Base-by-base conservation (phyloP, 2,113 vertebrate genomes). In the Formicarius rufipectus region DNA sequence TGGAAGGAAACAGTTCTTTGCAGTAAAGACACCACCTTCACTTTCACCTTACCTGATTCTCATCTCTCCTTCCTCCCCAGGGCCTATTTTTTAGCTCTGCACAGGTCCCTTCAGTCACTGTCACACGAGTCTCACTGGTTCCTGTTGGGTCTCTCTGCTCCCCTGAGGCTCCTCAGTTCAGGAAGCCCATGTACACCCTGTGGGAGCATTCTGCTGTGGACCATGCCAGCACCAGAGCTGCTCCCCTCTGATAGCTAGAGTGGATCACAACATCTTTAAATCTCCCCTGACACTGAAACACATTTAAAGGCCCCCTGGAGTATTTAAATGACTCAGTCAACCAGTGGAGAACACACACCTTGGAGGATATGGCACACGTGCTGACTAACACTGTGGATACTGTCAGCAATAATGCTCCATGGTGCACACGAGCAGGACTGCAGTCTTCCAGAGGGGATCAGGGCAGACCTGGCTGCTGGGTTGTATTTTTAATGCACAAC, bases 401-500 rank as follows among this genome's bases (percentile, higher is more conserved):
- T 78, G 72, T 19, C 75, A 59, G 50, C 10, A 53, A 37, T 37
- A 71, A 77, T 27, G 31, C 68, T 94, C 49, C 62, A 20, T 0
- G 0, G 45, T 14, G 20, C 7, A 6, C 44, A 28, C 0, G 1
- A 82, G 42, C 37, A 5, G 12, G 40, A 84, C 55, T 93, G 82
- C 55, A 96, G 82, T 21, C 40, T 93, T 87, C 67, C 72, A 49
- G 42, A 88, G 39, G 55, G 59, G 39, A 50, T 67, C 72, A 80
- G 9, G 7, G 59, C 45, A 71, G 35, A 20, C 39, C 35, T 69
- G 60, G 50, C 37, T 88, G 37, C 50, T 66, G 37, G 31, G 30
- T 10, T 7, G 2, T 37, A 4, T 58, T 87, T 94, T 87, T 85
- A 94, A 72, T 35, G 58, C 0, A 0, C 0, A 2, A 63, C 87